Evolutionary conservation across 2,888 invertebrate species (phyloP).

Genomic region (Ichneumoninae sp.): DNA sequence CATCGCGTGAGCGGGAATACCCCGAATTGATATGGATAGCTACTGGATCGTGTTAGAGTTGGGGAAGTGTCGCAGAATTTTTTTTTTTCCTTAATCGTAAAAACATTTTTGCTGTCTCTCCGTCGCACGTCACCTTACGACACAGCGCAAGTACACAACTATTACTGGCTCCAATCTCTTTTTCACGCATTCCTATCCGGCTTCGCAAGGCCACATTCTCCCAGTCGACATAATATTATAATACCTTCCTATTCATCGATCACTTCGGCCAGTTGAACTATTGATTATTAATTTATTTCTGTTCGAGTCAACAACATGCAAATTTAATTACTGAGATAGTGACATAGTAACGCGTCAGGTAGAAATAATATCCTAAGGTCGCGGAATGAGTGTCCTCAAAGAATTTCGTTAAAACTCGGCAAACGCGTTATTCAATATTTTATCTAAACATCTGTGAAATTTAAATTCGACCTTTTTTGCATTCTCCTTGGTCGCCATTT

Average conservation of each 20-base stretch:
- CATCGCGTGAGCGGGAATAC: conserved; percentile 1
- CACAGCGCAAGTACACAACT: conserved; percentile 18
- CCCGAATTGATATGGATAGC: conserved; percentile 2
- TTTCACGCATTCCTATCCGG: conserved; percentile 60
- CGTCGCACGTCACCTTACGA: conserved; percentile 45
- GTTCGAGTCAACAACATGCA: neutral
- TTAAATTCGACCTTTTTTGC: neutral
- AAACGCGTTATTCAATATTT: neutral
- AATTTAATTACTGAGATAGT: neutral
- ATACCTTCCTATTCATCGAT: conserved; percentile 52
- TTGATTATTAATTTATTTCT: conserved; percentile 32
- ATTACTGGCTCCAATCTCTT: conserved; percentile 42
- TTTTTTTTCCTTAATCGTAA: conserved; percentile 15
- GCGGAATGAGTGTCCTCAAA: neutral
- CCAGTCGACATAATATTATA: conserved; percentile 53
- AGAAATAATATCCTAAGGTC: neutral
- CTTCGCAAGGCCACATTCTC: conserved; percentile 55
- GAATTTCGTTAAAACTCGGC: neutral
- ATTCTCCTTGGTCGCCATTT: no score
- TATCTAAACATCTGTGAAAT: neutral
- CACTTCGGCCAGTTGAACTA: conserved; percentile 14
- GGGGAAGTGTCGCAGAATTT: neutral
- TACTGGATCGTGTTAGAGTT: neutral
- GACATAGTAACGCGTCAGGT: neutral
- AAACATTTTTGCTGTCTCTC: conserved; percentile 49